Evolutionary conservation across 2,797 vertebrate genomes (phyloP), one percentile per base, ranked within the genome.

Genomic region (Dromococcyx pavoninus): DNA sequence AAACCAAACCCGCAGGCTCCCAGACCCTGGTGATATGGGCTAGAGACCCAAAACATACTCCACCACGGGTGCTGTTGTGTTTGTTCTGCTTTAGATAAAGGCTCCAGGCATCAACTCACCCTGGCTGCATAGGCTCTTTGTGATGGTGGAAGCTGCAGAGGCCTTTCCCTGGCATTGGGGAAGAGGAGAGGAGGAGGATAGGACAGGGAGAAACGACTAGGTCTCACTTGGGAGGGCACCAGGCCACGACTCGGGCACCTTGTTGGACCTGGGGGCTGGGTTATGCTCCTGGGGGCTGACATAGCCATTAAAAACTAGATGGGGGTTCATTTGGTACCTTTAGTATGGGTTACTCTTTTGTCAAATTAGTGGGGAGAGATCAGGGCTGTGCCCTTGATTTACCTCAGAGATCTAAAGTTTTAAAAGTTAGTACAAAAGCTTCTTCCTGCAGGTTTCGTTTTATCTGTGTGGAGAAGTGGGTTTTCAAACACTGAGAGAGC

Each of bases 61-160:
- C 0, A 1, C 17, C 28, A 16, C 0, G 0, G 19, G 13, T 7
- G 4, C 0, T 0, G n/a, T 86, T 1, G 0, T 54, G 9, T 44
- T 84, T 2, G 1, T 64, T 30, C 24, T 44, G 9, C n/a, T 79
- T 85, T 66, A 82, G 37, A 71, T 17, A 66, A 85, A 81, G 33
- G 43, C 23, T 91, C 25, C 32, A 65, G 64, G 18, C 27, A 53
- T 3, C 24, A 39, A 4, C 30, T 71, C 16, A 13, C 10, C 9
- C 21, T 2, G 2, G 15, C 51, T 89, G 18, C 8, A 1, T 10
- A 51, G 28, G 21, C 13, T 86, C 7, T 81, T 78, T 56, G 51
- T 5, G 19, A 35, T 6, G 2, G 22, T 33, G 60, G 9, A n/a
- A 89, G 41, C 22, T 2, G 6, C 1, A 1, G 21, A 71, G 24